phyloP scores from a whole-genome alignment of 2,113 vertebrate genomes.

The Pseudorhombus dupliciocellatus region DNA sequence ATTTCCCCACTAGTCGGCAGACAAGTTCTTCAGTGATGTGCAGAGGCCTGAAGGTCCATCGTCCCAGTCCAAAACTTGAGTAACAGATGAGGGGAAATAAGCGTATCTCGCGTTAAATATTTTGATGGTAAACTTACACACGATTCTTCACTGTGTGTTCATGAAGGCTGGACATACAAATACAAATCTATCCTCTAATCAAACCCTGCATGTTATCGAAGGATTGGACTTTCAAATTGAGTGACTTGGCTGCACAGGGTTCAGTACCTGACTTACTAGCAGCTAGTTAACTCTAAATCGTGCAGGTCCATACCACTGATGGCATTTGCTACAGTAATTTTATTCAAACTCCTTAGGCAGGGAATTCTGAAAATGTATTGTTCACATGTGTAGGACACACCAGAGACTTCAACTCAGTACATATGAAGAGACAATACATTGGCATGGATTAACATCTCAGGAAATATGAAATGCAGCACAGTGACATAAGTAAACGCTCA shows the following conservation, averaged over 20 bases:
- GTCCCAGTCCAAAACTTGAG: no score
- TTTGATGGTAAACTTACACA: background rate
- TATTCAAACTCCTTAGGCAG: background rate
- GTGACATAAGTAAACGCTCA: no score
- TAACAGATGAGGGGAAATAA: background rate
- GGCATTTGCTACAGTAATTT: background rate
- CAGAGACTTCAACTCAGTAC: no score
- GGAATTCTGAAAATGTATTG: no score
- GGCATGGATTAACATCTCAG: no score
- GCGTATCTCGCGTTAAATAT: background rate
- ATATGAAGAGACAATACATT: no score
- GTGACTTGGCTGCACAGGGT: background rate
- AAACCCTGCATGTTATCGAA: background rate
- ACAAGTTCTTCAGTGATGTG: slow-evolving; percentile 21
- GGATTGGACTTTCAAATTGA: background rate
- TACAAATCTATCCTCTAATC: no score
- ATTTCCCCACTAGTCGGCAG: slow-evolving; percentile 63
- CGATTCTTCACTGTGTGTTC: background rate
- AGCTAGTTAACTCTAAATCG: background rate
- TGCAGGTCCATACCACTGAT: background rate
- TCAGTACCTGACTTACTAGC: background rate
- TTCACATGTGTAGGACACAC: no score
- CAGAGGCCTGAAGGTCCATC: background rate
- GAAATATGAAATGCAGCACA: no score
- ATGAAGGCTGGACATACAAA: background rate